A percentile compares a stretch with the other conserved stretches of the same genome.
phyloP scores from a whole-genome alignment of 2,113 vertebrate genomes.

The Brachypteracias leptosomus region DNA sequence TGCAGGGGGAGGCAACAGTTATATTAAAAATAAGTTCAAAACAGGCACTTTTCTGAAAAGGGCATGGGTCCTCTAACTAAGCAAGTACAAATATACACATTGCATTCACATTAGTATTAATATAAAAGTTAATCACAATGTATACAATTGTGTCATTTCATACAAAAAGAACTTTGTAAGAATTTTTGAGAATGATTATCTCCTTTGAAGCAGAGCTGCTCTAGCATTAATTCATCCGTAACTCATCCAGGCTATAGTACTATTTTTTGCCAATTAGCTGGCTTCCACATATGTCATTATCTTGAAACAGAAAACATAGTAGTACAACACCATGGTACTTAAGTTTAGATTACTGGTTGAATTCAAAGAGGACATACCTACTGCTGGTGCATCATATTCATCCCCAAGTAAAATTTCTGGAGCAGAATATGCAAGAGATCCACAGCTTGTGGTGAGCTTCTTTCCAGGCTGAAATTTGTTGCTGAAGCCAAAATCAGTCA shows the following conservation, averaged over 20 bases:
- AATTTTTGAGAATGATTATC: neutral
- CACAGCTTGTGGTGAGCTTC: slow-evolving; percentile 97
- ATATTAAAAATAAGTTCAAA: neutral
- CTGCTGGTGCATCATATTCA: slow-evolving; percentile 96
- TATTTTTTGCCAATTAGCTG: neutral
- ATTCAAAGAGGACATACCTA: slow-evolving; percentile 81
- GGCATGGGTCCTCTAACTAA: neutral
- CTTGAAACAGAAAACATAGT: neutral
- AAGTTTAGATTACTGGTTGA: neutral
- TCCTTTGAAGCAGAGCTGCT: neutral
- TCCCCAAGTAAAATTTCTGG: slow-evolving; percentile 97
- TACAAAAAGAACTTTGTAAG: neutral
- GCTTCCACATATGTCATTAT: neutral
- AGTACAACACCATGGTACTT: neutral
- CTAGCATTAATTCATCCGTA: neutral
- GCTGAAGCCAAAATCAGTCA: slow-evolving; percentile 99
- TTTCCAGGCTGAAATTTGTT: slow-evolving; percentile 99
- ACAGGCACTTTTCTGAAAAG: neutral
- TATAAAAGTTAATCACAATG: neutral
- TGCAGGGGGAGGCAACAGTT: too few relatives aligned
- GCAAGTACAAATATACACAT: neutral
- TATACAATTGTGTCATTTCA: neutral
- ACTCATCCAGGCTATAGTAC: neutral
- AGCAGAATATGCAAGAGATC: slow-evolving; percentile 95
- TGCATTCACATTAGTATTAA: neutral